Percentiles rank a stretch among this genome's conserved stretches.
phyloP scores from a whole-genome alignment of 2,113 vertebrate species.

The Melanerpes formicivorus region DNA sequence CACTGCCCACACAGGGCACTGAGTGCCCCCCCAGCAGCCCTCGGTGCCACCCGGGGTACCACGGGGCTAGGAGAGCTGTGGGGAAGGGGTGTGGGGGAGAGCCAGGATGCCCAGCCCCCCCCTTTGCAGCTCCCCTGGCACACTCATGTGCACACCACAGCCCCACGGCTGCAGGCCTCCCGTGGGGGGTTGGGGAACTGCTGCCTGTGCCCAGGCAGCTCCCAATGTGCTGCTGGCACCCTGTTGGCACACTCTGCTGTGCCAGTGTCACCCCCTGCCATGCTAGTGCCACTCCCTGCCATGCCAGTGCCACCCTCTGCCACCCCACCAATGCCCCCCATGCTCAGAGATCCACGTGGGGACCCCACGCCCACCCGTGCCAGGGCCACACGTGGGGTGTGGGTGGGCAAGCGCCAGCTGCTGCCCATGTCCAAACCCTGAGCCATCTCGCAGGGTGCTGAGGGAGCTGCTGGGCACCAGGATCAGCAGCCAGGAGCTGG shows the following conservation, averaged over 20 bases:
- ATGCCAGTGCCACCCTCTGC: no score
- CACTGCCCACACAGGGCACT: background rate
- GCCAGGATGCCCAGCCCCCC: background rate
- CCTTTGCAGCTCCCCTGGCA: background rate
- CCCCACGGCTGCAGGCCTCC: background rate
- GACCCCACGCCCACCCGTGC: background rate
- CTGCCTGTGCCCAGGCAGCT: no score
- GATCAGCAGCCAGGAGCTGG: background rate
- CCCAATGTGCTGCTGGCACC: no score
- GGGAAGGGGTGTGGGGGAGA: background rate
- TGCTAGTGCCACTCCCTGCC: no score
- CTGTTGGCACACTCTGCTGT: no score
- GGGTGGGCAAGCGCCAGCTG: background rate
- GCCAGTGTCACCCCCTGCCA: no score
- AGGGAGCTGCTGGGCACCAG: background rate
- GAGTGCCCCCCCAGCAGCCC: rapidly evolving
- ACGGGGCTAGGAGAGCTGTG: background rate
- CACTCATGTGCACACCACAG: background rate
- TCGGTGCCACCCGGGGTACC: background rate
- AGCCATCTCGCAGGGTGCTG: background rate
- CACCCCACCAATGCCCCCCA: no score
- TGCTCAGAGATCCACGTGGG: background rate
- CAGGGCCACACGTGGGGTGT: background rate
- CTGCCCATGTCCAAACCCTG: background rate
- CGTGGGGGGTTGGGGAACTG: background rate